phyloP scores from a whole-genome alignment of 2,888 invertebrate species.

The Chromoteleia sp. region DNA sequence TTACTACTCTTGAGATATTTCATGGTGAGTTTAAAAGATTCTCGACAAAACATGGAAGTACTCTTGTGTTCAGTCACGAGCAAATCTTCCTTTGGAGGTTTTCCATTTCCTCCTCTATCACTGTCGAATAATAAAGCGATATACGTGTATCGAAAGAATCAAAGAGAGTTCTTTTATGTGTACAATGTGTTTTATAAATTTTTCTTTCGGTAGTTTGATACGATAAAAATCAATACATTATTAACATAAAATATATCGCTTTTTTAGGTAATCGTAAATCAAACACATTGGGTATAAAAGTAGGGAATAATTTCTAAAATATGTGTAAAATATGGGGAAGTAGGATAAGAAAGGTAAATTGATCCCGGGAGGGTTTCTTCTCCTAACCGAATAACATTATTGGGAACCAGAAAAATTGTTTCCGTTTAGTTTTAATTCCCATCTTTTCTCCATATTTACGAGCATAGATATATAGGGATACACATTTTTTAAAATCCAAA shows the following conservation, averaged over 20 bases:
- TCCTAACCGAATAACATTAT: no score
- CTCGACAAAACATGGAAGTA: constrained; percentile 53
- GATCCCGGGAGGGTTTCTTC: no score
- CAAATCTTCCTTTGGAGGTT: constrained; percentile 44
- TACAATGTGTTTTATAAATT: constrained; percentile 38
- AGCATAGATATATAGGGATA: no score
- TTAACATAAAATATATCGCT: constrained; percentile 16
- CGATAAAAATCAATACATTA: constrained; percentile 22
- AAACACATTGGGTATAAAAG: no score
- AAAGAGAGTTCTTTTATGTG: constrained; percentile 12
- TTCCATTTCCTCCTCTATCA: constrained; percentile 53
- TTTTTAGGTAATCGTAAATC: no score
- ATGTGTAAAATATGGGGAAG: no score
- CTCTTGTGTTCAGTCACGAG: constrained; percentile 55
- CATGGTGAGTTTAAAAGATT: constrained; percentile 61
- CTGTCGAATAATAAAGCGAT: constrained; percentile 55
- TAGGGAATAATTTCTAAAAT: no score
- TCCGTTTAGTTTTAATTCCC: no score
- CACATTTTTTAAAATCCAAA: no score
- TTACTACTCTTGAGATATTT: constrained; percentile 46
- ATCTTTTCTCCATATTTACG: no score
- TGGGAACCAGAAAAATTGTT: no score
- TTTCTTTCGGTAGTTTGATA: constrained; percentile 23
- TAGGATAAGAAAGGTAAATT: no score
- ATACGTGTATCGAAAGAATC: constrained; percentile 26